Base-by-base conservation (phyloP, 2,888 invertebrate species). In the Leptopilina myrica region DNA sequence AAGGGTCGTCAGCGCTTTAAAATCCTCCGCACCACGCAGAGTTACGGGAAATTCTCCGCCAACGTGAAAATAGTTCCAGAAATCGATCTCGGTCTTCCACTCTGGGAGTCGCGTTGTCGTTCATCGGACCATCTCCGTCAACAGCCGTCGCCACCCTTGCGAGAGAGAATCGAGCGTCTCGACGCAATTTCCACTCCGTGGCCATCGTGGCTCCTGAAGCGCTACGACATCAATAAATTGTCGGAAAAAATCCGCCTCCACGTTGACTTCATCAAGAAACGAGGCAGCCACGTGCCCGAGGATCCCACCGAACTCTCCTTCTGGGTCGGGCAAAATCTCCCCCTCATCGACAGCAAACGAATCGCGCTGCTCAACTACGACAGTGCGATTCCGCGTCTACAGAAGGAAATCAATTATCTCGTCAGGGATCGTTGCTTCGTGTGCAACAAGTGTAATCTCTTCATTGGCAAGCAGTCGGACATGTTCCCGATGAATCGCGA, bases 401-500 rank as follows among this genome's bases (percentile, higher is more conserved):
- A 94, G 82, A 93, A 93, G 88, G 95, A 94, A 86, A 91, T 93
- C 64, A 92, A 92, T 83, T 92, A 92, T 85, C 88, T 94, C 53
- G 89, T 73, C 3, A 79, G 86, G 84, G 86, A 87, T 59, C 87
- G 88, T 78, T 65, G 86, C 69, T 87, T 96, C 85, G 92, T 92
- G 64, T 91, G 92, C 78, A 93, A 93, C 85, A 92, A 92, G 69
- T 94, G 94, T 80, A 91, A 93, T 79, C 82, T 83, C 6, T 83
- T 87, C 14, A 93, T 96, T 75, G 95, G 94, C 0, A 93, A 93
- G 83, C 95, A 95, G 83, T 93, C 93, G 7, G 94, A 96, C 86
- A 93, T 96, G 77, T 96, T 97, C 92, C 95, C 96, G 67, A 96
- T 97, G 96, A 95, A 96, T 11, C 94, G 94, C 85, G 95, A 96